Evolutionary conservation across 2,113 vertebrate genomes (phyloP).

Genomic region (Isurus oxyrinchus): DNA sequence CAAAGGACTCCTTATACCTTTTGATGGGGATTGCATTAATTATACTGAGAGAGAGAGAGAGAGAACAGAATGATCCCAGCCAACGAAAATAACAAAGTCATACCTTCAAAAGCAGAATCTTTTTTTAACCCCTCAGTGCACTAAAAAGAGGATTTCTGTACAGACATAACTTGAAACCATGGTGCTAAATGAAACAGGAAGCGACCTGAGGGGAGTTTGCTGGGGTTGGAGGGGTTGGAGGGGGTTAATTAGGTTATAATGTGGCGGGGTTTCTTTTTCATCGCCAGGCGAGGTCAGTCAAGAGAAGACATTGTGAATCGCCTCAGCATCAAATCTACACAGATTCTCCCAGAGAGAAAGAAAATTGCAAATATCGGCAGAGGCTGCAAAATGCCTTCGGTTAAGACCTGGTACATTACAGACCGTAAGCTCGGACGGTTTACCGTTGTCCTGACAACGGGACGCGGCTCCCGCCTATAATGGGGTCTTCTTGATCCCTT

Average conservation of each 20-base stretch:
- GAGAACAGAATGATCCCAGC: slow-evolving; percentile 37
- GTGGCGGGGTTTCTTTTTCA: not conserved
- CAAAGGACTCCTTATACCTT: slow-evolving; percentile 43
- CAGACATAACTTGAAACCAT: slow-evolving; percentile 32
- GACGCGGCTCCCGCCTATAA: slow-evolving; percentile 43
- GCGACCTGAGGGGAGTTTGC: not conserved
- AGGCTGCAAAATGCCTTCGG: slow-evolving; percentile 46
- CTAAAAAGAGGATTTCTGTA: slow-evolving; percentile 41
- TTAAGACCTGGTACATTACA: slow-evolving; percentile 42
- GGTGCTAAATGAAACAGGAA: slow-evolving; percentile 25
- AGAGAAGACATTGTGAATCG: not conserved
- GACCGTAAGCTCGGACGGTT: slow-evolving; percentile 38
- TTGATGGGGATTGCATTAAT: slow-evolving; percentile 43
- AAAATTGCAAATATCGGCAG: slow-evolving; percentile 46
- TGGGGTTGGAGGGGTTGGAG: not conserved
- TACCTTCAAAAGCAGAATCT: slow-evolving; percentile 43
- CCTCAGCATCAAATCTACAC: not conserved
- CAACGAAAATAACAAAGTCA: slow-evolving; percentile 40
- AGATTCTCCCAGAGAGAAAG: not conserved
- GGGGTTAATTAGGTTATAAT: slow-evolving; percentile 34
- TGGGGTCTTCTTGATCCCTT: slow-evolving; percentile 50
- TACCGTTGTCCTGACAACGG: slow-evolving; percentile 57
- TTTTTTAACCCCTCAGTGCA: slow-evolving; percentile 34
- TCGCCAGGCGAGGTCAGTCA: not conserved
- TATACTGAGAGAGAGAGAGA: slow-evolving; percentile 38